Evolutionary conservation across 2,888 invertebrate species (phyloP).

Genomic region (Carpatolechia fugitivella): DNA sequence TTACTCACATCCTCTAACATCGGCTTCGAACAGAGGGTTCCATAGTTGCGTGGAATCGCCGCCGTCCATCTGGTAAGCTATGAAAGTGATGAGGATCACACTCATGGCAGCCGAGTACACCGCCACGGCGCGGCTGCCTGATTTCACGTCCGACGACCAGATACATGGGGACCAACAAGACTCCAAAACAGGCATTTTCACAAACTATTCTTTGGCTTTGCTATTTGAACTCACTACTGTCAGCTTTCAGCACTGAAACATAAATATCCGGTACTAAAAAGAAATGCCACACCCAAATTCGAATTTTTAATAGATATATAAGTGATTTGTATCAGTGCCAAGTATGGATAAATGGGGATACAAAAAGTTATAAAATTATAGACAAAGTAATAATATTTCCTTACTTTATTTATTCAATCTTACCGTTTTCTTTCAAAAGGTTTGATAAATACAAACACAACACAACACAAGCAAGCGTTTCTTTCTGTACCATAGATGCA

Average conservation of each 20-base stretch:
- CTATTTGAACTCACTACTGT: neutral
- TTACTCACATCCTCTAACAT: constrained; percentile 85
- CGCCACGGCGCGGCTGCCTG: constrained; percentile 88
- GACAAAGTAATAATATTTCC: too few species aligned
- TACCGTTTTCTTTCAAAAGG: too few species aligned
- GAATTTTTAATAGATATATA: too few species aligned
- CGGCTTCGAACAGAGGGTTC: constrained; percentile 93
- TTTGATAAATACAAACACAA: too few species aligned
- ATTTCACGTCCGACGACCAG: constrained; percentile 88
- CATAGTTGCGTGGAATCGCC: constrained; percentile 94
- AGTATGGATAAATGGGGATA: too few species aligned
- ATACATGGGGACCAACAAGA: constrained; percentile 95
- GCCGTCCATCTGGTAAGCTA: constrained; percentile 88
- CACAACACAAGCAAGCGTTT: too few species aligned
- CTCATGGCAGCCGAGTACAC: constrained; percentile 88
- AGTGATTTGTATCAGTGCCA: too few species aligned
- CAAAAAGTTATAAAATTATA: too few species aligned
- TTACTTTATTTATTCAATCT: too few species aligned
- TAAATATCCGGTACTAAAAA: neutral
- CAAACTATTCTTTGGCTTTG: neutral
- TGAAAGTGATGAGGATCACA: constrained; percentile 85
- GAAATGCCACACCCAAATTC: constrained; percentile 1
- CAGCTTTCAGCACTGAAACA: neutral
- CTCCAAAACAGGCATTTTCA: constrained; percentile 83
- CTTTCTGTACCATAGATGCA: too few species aligned